These are phyloP conservation scores for Aegotheles bennettii DNA, from an alignment of 2,113 vertebrate genomes.

Conservation along the genomic window DNA sequence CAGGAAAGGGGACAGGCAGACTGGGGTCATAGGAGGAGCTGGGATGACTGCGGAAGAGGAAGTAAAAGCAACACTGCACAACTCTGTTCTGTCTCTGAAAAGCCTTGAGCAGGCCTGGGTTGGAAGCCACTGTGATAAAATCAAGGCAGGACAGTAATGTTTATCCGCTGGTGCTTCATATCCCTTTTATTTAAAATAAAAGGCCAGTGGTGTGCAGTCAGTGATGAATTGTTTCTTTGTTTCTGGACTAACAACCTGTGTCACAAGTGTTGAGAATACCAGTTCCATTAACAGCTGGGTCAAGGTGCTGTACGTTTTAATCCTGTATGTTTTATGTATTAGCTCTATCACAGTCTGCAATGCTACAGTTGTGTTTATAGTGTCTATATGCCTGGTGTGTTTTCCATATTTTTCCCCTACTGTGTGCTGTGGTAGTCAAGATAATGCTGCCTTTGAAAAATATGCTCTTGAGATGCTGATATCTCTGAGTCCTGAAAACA, in stretches of 20 bases:
- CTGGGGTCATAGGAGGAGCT: not conserved
- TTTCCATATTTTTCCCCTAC: not conserved
- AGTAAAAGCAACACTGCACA: not conserved
- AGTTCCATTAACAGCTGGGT: not conserved
- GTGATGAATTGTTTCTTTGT: constrained; percentile 8
- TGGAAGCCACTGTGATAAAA: not conserved
- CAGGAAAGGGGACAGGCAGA: not conserved
- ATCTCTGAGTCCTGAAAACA: not conserved
- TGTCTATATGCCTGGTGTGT: not conserved
- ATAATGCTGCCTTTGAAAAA: not conserved
- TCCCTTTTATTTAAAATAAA: not conserved
- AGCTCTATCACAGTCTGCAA: not conserved
- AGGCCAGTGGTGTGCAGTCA: not conserved
- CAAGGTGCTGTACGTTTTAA: not conserved
- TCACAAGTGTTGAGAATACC: not conserved
- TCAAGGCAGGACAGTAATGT: not conserved
- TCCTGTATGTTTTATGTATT: constrained; percentile 8
- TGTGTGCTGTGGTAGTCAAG: not conserved
- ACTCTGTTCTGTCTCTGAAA: not conserved
- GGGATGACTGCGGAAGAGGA: not conserved
- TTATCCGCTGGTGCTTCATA: not conserved
- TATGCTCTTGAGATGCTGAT: not conserved
- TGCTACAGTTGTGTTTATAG: not conserved
- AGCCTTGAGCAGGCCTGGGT: not conserved
- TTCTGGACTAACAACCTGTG: not conserved